A percentile compares a stretch with the other conserved stretches of the same genome.
phyloP scores from a whole-genome alignment of 2,113 vertebrate genomes.

The Porphyrio hochstetteri region DNA sequence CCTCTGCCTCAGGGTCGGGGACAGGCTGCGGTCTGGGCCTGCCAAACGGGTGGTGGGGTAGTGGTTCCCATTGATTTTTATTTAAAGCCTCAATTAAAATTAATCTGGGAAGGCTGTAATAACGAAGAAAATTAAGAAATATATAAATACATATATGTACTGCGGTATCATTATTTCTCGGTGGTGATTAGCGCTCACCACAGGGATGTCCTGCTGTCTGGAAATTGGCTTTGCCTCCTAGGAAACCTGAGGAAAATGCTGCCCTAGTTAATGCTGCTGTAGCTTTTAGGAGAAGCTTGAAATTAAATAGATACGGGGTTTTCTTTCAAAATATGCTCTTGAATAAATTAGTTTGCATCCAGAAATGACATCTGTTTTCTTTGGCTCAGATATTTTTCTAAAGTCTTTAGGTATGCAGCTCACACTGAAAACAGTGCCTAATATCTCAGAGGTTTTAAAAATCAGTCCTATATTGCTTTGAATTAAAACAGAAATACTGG shows the following conservation, averaged over 20 bases:
- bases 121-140: not conserved
- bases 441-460: not conserved
- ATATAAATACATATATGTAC: not conserved
- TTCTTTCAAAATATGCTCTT: slow-evolving; percentile 22
- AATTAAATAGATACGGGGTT: slow-evolving; percentile 3
- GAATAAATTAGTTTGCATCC: slow-evolving; percentile 55
- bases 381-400: slow-evolving; percentile 24
- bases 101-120: not conserved
- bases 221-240: slow-evolving; percentile 35
- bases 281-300: not conserved
- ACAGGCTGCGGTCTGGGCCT: not conserved
- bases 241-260: slow-evolving; percentile 43
- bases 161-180: not conserved
- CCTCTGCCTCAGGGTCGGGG: not conserved
- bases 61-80: not conserved
- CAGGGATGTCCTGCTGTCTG: slow-evolving; percentile 33
- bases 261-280: not conserved
- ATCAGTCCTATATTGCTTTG: not conserved
- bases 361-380: slow-evolving; percentile 62
- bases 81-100: not conserved
- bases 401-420: slow-evolving; percentile 24
- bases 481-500: not conserved
- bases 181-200: not conserved
- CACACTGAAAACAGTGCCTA: not conserved
- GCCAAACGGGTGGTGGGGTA: rapidly evolving